phyloP scores from a whole-genome alignment of 2,113 vertebrate genomes.

The Carassius auratus region DNA sequence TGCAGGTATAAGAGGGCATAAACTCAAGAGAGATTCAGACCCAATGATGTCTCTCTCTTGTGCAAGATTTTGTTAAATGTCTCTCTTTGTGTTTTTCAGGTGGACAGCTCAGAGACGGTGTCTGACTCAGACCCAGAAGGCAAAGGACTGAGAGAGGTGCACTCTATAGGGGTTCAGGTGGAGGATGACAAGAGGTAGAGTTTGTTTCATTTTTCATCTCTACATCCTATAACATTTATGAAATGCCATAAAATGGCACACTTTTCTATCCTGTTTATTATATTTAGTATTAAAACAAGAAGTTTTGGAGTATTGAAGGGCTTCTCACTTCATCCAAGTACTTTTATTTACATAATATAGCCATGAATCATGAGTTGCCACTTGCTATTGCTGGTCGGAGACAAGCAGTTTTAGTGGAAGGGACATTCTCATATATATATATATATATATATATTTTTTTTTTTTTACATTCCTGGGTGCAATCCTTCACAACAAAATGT shows the following conservation, averaged over 20 bases:
- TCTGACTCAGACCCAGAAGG: slow-evolving; percentile 93
- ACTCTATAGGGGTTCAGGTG: slow-evolving; percentile 97
- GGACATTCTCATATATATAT: background rate
- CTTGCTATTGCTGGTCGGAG: background rate
- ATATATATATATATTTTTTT: too few species aligned
- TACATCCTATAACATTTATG: background rate
- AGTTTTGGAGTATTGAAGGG: background rate
- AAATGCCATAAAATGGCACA: background rate
- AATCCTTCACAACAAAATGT: too few species aligned
- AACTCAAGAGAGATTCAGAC: background rate
- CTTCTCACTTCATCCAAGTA: background rate
- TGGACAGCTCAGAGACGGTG: slow-evolving; percentile 88
- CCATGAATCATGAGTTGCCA: background rate
- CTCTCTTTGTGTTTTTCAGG: slow-evolving; percentile 71
- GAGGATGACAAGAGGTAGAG: slow-evolving; percentile 95
- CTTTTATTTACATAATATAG: background rate
- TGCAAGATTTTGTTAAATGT: slow-evolving; percentile 9
- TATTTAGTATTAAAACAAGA: background rate
- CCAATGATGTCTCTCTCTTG: background rate
- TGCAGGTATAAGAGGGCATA: slow-evolving; percentile 82
- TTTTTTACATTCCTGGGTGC: too few species aligned
- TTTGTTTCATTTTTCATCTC: background rate
- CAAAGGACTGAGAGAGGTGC: slow-evolving; percentile 91
- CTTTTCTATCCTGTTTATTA: background rate
- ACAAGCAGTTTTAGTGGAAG: background rate